phyloP scores from a whole-genome alignment of 2,888 invertebrate genomes.

The Hecatera dysodea region DNA sequence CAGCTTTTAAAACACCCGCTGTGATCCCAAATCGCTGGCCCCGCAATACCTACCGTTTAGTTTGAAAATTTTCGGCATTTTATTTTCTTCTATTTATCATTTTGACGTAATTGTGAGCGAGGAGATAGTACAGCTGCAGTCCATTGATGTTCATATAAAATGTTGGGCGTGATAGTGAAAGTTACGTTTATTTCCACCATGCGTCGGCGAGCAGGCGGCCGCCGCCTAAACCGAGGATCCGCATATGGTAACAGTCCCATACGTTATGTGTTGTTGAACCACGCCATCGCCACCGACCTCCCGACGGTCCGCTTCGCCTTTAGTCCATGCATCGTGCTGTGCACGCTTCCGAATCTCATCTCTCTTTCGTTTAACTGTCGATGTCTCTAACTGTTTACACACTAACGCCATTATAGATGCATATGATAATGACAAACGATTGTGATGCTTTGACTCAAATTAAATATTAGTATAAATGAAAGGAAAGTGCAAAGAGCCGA shows the following conservation, averaged over 20 bases:
- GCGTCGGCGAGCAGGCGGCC: conserved; percentile 93
- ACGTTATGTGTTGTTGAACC: conserved; percentile 81
- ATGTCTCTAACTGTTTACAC: conserved; percentile 60
- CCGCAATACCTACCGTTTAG: conserved; percentile 9
- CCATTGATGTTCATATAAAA: conserved; percentile 53
- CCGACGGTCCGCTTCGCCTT: conserved; percentile 85
- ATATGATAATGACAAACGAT: conserved; percentile 58
- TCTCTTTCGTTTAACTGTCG: conserved; percentile 67
- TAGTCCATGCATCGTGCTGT: conserved; percentile 86
- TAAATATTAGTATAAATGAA: conserved; percentile 31
- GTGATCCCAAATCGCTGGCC: conserved; percentile 30
- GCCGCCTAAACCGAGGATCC: conserved; percentile 97
- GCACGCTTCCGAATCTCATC: conserved; percentile 85
- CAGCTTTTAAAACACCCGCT: conserved; percentile 31
- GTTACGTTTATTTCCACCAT: conserved; percentile 90
- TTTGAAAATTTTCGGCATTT: conserved; percentile 12
- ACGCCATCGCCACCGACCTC: conserved; percentile 80
- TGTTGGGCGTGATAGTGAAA: conserved; percentile 79
- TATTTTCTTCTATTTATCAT: conserved; percentile 31
- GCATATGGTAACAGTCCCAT: conserved; percentile 95
- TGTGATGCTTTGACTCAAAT: conserved; percentile 56
- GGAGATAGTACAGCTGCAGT: conserved; percentile 53
- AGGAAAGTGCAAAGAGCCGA: conserved; percentile 50
- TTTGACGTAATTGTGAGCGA: conserved; percentile 54
- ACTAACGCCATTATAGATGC: conserved; percentile 67